phyloP scores from a whole-genome alignment of 2,888 invertebrate species.

The Scrobipalpa atriplicella region DNA sequence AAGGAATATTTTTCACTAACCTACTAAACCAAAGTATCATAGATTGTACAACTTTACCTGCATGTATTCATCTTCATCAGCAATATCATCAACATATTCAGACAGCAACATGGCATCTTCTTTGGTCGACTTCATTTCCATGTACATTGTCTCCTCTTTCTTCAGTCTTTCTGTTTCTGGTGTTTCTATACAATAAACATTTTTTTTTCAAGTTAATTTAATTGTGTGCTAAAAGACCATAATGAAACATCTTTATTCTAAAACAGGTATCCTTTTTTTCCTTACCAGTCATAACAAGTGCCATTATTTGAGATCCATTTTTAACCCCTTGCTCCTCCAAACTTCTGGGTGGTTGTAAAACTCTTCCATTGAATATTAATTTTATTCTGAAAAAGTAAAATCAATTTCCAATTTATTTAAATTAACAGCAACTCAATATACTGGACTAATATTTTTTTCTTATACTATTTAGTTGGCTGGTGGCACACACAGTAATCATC shows the following conservation, averaged over 20 bases:
- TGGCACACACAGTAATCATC: no score
- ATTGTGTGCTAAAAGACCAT: no score
- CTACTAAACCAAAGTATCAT: no score
- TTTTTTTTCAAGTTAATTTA: no score
- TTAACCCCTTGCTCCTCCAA: slow-evolving; percentile 84
- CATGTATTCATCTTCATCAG: slow-evolving; percentile 75
- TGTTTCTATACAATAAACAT: no score
- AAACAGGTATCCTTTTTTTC: no score
- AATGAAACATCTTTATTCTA: no score
- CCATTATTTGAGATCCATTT: slow-evolving; percentile 87
- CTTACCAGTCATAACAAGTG: slow-evolving; percentile 78
- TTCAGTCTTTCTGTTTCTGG: slow-evolving; percentile 58
- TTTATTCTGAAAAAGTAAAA: slow-evolving; percentile 78
- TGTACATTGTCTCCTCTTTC: slow-evolving; percentile 80
- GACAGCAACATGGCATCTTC: slow-evolving; percentile 81
- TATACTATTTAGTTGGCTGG: no score
- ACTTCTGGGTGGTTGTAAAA: slow-evolving; percentile 78
- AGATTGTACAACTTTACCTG: slow-evolving; percentile 74
- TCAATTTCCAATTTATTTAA: no score
- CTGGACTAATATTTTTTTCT: no score
- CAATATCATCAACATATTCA: slow-evolving; percentile 64
- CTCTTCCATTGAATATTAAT: slow-evolving; percentile 86
- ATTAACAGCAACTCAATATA: no score
- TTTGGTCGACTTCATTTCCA: slow-evolving; percentile 79
- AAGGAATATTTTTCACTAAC: no score